phyloP scores from a whole-genome alignment of 2,113 vertebrate species.

The Malurus alboscapulatus region DNA sequence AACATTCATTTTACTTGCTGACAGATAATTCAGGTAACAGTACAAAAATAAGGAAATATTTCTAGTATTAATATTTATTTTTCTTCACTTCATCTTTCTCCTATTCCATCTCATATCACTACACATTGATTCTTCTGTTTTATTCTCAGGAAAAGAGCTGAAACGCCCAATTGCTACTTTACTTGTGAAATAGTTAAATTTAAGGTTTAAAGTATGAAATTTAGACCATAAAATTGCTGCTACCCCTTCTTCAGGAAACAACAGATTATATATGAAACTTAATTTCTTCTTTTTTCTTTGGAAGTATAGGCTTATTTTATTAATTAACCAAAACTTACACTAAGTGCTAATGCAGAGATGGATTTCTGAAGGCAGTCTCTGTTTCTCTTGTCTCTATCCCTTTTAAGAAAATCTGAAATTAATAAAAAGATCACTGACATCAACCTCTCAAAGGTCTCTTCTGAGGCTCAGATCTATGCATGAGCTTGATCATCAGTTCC shows the following conservation, averaged over 20 bases:
- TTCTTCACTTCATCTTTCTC: not conserved
- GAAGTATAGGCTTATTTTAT: not conserved
- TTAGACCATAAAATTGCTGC: not conserved
- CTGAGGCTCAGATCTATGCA: not conserved
- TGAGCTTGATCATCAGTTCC: not conserved
- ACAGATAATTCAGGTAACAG: not conserved
- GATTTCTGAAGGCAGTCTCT: not conserved
- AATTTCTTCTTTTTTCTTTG: not conserved
- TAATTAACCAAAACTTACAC: not conserved
- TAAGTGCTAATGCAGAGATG: not conserved
- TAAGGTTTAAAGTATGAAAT: not conserved
- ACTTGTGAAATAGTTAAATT: not conserved
- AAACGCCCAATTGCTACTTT: not conserved
- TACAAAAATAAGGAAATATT: not conserved
- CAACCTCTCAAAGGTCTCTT: not conserved
- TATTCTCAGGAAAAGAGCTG: not conserved
- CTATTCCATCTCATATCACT: not conserved
- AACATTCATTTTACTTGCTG: not conserved
- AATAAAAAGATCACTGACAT: not conserved
- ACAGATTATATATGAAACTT: not conserved
- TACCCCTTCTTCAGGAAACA: not conserved
- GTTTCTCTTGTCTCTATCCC: not conserved
- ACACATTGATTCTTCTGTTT: not conserved
- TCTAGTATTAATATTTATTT: not conserved
- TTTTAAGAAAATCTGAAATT: not conserved